Conservation (phyloP, 1,140 invertebrate species). For the Heliconius himera region DNA sequence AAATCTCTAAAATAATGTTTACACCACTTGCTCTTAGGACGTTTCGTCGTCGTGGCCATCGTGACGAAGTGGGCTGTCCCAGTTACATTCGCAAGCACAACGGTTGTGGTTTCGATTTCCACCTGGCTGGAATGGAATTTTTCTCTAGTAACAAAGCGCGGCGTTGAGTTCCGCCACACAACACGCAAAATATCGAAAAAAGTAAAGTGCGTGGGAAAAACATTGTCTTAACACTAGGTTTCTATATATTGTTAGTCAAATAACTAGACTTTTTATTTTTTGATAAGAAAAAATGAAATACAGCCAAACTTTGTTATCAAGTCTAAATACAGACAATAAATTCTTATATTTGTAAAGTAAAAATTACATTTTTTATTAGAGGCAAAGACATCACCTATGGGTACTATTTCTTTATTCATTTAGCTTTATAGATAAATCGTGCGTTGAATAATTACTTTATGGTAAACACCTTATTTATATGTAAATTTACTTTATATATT, state of each 20-base stretch:
- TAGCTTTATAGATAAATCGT: neutral
- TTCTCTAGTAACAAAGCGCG: neutral
- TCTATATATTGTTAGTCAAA: neutral
- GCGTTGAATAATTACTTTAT: neutral
- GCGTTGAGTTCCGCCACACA: neutral
- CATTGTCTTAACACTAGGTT: neutral
- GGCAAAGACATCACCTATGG: neutral
- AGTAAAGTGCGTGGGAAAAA: neutral
- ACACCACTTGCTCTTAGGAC: too few relatives aligned
- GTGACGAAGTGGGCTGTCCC: neutral
- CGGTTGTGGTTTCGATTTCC: neutral
- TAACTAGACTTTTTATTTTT: neutral
- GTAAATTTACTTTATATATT: neutral
- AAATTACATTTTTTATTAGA: neutral
- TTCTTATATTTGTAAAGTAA: too few relatives aligned
- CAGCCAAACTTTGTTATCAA: neutral
- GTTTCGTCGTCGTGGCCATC: too few relatives aligned
- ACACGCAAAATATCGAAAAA: too few relatives aligned
- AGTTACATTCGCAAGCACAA: neutral
- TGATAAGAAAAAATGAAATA: neutral
- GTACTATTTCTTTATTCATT: neutral
- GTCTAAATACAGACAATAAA: neutral
- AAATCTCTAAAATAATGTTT: too few relatives aligned
- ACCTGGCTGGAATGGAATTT: neutral
- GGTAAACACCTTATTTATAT: constrained; percentile 5